Percentiles rank a stretch among this genome's conserved stretches.
phyloP scores from a whole-genome alignment of 2,797 vertebrate genomes.

The Lagorchestes hirsutus region DNA sequence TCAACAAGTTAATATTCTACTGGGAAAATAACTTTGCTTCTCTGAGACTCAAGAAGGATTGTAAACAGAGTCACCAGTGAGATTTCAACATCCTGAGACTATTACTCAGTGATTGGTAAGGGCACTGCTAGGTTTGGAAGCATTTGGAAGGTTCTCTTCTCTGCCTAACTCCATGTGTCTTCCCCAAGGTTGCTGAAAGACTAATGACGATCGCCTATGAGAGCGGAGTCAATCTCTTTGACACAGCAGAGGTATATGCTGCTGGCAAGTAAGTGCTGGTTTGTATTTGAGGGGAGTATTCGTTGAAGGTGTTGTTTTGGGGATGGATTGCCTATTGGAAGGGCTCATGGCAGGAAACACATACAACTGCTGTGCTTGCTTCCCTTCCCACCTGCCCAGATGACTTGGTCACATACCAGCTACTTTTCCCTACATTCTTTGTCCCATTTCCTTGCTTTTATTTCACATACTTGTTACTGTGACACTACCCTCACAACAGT shows the following conservation, averaged over 20 bases:
- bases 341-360: background rate
- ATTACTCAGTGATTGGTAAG: background rate
- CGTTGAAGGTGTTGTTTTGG: background rate
- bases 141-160: background rate
- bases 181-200: conserved; percentile 91
- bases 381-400: background rate
- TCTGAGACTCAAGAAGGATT: conserved; percentile 2
- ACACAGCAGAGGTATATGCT: conserved; percentile 94
- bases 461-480: background rate
- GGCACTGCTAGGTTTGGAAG: background rate
- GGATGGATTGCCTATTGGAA: background rate
- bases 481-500: background rate
- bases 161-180: background rate
- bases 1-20: background rate
- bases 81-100: background rate
- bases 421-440: background rate
- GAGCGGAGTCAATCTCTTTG: conserved; percentile 94
- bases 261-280: conserved; percentile 85
- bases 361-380: background rate
- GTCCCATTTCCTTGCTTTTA: background rate
- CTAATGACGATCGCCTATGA: conserved; percentile 96
- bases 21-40: background rate
- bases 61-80: too few relatives aligned
- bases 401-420: background rate
- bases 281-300: background rate